These are phyloP conservation scores for Macheiramphus alcinus DNA, from an alignment of 2,113 vertebrate genomes.

Conservation along the genomic window DNA sequence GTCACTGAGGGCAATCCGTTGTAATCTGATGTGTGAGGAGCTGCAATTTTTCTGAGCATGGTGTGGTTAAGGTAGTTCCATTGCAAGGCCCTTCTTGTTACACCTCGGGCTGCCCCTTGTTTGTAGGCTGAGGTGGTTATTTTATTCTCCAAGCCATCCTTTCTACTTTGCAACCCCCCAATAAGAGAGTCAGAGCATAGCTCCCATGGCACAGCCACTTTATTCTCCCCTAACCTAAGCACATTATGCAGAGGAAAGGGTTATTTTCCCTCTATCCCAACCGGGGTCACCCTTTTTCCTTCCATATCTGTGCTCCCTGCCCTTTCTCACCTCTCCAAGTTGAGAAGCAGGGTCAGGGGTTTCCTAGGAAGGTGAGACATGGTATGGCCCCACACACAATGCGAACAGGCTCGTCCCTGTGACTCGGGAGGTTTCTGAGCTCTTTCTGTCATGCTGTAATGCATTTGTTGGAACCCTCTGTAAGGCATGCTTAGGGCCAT, in stretches of 20 bases:
- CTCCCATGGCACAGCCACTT: not conserved
- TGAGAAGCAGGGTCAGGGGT: not conserved
- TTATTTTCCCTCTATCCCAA: not conserved
- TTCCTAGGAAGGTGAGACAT: not conserved
- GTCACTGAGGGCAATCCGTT: not conserved
- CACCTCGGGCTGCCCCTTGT: accelerated
- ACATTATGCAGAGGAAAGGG: not conserved
- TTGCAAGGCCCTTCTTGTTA: not conserved
- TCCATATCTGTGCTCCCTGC: not conserved
- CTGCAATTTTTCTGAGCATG: accelerated
- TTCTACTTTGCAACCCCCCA: not conserved
- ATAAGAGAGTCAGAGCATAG: not conserved
- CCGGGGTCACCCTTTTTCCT: not conserved
- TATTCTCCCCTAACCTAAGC: not conserved
- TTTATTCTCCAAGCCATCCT: not conserved
- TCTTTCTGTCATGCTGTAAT: not conserved
- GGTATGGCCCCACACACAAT: not conserved
- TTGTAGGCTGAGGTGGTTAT: not conserved
- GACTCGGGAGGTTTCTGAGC: not conserved
- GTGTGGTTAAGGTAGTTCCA: not conserved
- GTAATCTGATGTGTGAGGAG: not conserved
- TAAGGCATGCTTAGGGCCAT: no score
- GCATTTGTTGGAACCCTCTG: not conserved
- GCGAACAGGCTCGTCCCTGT: not conserved
- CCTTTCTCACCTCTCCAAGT: not conserved